Percentiles rank a stretch among this genome's conserved stretches.
Conservation (phyloP, 1,140 invertebrate species). For the Drosophila nebulosa region DNA sequence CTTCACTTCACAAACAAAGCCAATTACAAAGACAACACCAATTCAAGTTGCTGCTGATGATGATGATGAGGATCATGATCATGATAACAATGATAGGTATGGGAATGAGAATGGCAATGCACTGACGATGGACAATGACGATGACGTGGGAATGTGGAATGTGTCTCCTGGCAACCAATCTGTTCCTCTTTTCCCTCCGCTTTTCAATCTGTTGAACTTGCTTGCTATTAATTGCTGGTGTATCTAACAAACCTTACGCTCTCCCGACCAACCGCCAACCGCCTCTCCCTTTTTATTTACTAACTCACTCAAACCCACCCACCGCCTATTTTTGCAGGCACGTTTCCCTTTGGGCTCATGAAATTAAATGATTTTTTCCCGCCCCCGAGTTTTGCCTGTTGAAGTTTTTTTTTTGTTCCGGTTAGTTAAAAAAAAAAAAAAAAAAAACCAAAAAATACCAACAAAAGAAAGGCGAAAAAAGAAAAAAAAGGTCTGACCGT, state of each 20-base stretch:
- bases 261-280: not conserved
- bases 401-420: slow-evolving; percentile 4
- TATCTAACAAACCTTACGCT: not conserved
- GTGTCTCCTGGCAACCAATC: slow-evolving; percentile 34
- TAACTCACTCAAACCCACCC: not conserved
- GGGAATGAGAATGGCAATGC: not conserved
- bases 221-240: slow-evolving; percentile 34
- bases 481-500: slow-evolving; percentile 9
- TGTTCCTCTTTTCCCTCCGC: not conserved
- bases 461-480: not conserved
- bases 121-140: too few species aligned
- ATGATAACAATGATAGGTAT: not conserved
- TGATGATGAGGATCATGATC: slow-evolving; percentile 8
- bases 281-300: too few species aligned
- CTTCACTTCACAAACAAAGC: slow-evolving; percentile 32
- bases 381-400: slow-evolving; percentile 41
- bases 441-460: not conserved
- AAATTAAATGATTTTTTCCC: slow-evolving; percentile 52
- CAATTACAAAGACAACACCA: slow-evolving; percentile 54
- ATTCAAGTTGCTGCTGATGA: slow-evolving; percentile 21
- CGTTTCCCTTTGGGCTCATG: slow-evolving; percentile 23
- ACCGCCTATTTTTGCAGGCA: slow-evolving; percentile 33
- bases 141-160: not conserved
- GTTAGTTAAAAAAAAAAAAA: slow-evolving; percentile 2
- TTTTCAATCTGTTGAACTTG: slow-evolving; percentile 26